These are phyloP conservation scores for Xiphophorus hellerii DNA, from an alignment of 2,113 vertebrate species.

Conservation along the genomic window DNA sequence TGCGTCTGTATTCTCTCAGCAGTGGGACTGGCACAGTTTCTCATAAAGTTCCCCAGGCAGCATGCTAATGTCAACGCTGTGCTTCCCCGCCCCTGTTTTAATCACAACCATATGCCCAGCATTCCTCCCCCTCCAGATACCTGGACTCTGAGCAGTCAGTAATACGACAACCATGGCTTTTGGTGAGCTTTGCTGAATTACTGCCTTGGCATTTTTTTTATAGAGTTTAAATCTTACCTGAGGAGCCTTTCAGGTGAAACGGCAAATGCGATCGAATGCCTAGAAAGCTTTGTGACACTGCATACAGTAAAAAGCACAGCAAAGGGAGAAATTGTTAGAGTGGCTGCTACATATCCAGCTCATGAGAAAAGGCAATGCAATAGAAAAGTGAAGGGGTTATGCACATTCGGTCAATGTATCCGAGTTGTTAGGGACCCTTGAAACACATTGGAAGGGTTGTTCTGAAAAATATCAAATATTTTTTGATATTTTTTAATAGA, in stretches of 20 bases:
- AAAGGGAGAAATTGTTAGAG: neutral
- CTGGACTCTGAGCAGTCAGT: slow-evolving; percentile 35
- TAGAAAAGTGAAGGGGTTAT: neutral
- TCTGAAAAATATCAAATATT: too few relatives aligned
- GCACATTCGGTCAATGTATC: neutral
- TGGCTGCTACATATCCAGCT: too few relatives aligned
- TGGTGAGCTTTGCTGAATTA: slow-evolving; percentile 9
- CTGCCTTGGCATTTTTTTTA: neutral
- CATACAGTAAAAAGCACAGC: neutral
- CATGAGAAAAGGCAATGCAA: neutral
- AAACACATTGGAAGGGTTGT: too few relatives aligned
- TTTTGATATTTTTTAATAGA: too few relatives aligned
- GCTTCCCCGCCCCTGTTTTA: slow-evolving; percentile 60
- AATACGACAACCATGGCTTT: slow-evolving; percentile 35
- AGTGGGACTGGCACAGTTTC: slow-evolving; percentile 40
- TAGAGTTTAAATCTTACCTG: slow-evolving; percentile 26
- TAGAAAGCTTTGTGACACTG: neutral
- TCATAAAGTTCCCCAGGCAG: slow-evolving; percentile 51
- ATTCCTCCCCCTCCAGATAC: slow-evolving; percentile 50
- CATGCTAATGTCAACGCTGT: slow-evolving; percentile 63
- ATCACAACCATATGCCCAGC: slow-evolving; percentile 70
- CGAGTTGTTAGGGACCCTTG: neutral
- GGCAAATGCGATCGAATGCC: neutral
- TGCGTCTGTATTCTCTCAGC: slow-evolving; percentile 27
- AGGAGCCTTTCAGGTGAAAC: slow-evolving; percentile 12